Base-by-base conservation (phyloP, 2,797 vertebrate genomes). In the Threskiornis aethiopicus region DNA sequence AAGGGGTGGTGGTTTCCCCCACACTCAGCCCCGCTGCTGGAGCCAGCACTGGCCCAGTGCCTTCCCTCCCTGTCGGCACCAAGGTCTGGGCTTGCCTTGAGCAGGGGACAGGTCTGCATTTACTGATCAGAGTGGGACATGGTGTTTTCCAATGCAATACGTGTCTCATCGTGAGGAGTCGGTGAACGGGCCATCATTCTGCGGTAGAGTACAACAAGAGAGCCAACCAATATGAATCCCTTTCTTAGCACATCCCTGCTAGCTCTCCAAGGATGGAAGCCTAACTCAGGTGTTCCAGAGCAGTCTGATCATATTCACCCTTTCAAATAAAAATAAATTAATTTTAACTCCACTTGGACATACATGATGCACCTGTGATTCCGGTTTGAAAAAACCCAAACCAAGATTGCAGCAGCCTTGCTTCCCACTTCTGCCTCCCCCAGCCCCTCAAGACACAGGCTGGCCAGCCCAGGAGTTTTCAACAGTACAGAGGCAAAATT, bases 11-110 rank as follows among this genome's bases (percentile, higher is more conserved):
- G 26, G 26, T 2, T 61, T 29, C 13, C 11, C 31, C 29, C 14
- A 8, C 0, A 2, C 37, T 71, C 49, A 67, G 44, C 19, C 14
- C n/a, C 44, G 6, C 1, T 4, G 44, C 28, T 35, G 41, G 25
- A 85, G 64, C 19, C 67, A 72, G 51, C 31, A 24, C 44, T 17
- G 54, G 24, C 33, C 62, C 37, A 28, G 33, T 22, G 70, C 41
- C 81, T 78, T 78, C n/a, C 15, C 21, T 47, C 39, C 35, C 21
- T 22, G 19, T 28, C 4, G 3, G 57, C 28, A 67, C 17, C 8
- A 6, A 89, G 44, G 49, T 13, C 61, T 80, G 66, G 39, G 59
- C 61, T 55, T 81, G 44, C 13, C 62, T 70, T 31, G 20, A 64
- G 28, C n/a, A 47, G 47, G 13, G 13, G 14, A 55, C 2, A 2